These are phyloP conservation scores for Trichomalopsis sarcophagae DNA, from an alignment of 1,140 invertebrate species.

Conservation along the genomic window DNA sequence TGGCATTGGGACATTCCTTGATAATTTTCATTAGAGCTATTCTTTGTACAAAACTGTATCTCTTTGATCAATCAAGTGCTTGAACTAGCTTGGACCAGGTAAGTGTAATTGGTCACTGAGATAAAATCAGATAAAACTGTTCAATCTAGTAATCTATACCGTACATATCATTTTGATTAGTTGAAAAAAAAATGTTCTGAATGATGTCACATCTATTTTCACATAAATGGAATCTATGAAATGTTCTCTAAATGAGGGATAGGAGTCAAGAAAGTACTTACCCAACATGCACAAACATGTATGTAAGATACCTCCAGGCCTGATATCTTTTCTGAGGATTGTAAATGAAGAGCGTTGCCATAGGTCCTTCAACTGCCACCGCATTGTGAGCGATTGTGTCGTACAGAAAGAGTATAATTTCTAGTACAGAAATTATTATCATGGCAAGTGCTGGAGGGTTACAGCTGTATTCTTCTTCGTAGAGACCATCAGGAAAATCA, in stretches of 20 bases:
- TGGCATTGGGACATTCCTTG: too few species aligned
- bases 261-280: slow-evolving; percentile 69
- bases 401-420: slow-evolving; percentile 82
- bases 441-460: slow-evolving; percentile 91
- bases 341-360: slow-evolving; percentile 89
- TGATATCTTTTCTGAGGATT: slow-evolving; percentile 91
- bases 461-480: slow-evolving; percentile 91
- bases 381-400: slow-evolving; percentile 75
- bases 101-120: not conserved
- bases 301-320: slow-evolving; percentile 94
- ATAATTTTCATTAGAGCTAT: not conserved
- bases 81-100: not conserved
- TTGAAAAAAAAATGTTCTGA: not conserved
- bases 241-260: not conserved
- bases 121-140: not conserved
- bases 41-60: slow-evolving; percentile 15
- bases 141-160: not conserved
- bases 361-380: slow-evolving; percentile 79
- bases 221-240: not conserved
- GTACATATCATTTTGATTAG: not conserved
- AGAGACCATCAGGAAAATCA: slow-evolving; percentile 82
- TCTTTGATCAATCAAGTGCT: slow-evolving; percentile 3
- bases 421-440: slow-evolving; percentile 84
- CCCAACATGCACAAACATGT: slow-evolving; percentile 98
- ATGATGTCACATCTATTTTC: not conserved